These are phyloP conservation scores for Leucophenga maculata DNA, from an alignment of 2,888 invertebrate genomes.

Conservation along the genomic window DNA sequence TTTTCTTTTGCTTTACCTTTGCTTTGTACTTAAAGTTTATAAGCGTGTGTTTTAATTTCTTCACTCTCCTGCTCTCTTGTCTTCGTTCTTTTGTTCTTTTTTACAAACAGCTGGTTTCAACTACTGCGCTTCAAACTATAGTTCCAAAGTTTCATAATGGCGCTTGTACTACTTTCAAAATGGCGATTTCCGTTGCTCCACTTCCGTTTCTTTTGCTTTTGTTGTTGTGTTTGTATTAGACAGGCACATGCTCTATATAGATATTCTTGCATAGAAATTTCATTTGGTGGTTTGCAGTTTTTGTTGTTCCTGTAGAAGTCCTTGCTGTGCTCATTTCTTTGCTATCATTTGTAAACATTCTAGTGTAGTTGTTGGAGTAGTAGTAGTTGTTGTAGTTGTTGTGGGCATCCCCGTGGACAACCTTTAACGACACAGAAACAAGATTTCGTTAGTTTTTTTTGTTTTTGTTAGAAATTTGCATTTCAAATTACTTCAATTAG, in stretches of 20 bases:
- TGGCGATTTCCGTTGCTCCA: slow-evolving; percentile 41
- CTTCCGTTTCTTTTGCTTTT: slow-evolving; percentile 32
- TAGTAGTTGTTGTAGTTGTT: slow-evolving; percentile 52
- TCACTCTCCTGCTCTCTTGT: slow-evolving; percentile 31
- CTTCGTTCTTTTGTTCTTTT: slow-evolving; percentile 23
- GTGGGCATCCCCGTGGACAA: slow-evolving; percentile 73
- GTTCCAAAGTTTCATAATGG: slow-evolving; percentile 34
- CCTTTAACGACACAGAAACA: slow-evolving; percentile 77
- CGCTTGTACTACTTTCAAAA: slow-evolving; percentile 31
- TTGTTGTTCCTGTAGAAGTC: slow-evolving; percentile 33
- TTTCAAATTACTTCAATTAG: slow-evolving; percentile 18
- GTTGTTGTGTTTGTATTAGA: slow-evolving; percentile 29
- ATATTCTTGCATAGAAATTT: slow-evolving; percentile 41
- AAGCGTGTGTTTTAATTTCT: slow-evolving; percentile 20
- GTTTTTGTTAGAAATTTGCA: slow-evolving; percentile 27
- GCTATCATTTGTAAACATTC: slow-evolving; percentile 35
- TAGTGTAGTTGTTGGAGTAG: slow-evolving; percentile 46
- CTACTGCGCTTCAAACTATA: slow-evolving; percentile 3
- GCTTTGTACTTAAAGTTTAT: slow-evolving; percentile 35
- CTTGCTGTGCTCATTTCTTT: not conserved
- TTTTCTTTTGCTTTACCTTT: not conserved
- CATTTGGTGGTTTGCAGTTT: slow-evolving; percentile 26
- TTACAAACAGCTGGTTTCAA: slow-evolving; percentile 27
- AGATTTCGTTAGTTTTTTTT: slow-evolving; percentile 72
- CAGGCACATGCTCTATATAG: slow-evolving; percentile 38